A percentile compares a stretch with the other conserved stretches of the same genome.
Conservation (phyloP, 1,140 invertebrate genomes). For the Drosophila simulans region DNA sequence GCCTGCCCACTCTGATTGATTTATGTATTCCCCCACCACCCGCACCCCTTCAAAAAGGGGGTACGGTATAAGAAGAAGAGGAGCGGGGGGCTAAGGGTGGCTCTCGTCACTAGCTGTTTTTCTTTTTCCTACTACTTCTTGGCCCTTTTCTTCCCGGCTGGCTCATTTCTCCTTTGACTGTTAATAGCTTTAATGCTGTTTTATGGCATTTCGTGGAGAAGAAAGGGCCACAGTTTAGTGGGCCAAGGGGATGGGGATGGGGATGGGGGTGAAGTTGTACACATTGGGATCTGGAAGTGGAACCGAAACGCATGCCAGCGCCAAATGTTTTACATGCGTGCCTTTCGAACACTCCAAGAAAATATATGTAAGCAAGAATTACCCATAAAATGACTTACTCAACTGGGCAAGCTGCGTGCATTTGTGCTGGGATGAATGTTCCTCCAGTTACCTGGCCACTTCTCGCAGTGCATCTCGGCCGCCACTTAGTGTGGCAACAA, state of each 20-base stretch:
- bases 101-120: conserved; percentile 34
- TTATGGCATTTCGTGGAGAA: conserved; percentile 73
- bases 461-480: conserved; percentile 18
- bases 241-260: not conserved
- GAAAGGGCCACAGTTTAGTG: conserved; percentile 22
- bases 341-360: conserved; percentile 17
- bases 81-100: conserved; percentile 6
- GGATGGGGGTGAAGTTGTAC: not conserved
- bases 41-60: conserved; percentile 4
- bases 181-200: conserved; percentile 81
- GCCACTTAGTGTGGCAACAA: conserved; percentile 66
- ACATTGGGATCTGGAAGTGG: conserved; percentile 16
- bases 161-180: conserved; percentile 51
- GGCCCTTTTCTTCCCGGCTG: conserved; percentile 2
- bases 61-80: not conserved
- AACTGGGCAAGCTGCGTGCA: not conserved
- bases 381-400: not conserved
- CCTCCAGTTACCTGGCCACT: not conserved
- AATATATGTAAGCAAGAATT: not conserved
- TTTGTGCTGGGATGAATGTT: too few relatives aligned
- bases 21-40: conserved; percentile 42
- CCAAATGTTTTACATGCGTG: conserved; percentile 79
- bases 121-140: not conserved
- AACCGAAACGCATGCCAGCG: conserved; percentile 63
- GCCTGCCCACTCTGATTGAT: conserved; percentile 65